Conservation (phyloP, 2,888 invertebrate species). For the Agriopis marginaria region DNA sequence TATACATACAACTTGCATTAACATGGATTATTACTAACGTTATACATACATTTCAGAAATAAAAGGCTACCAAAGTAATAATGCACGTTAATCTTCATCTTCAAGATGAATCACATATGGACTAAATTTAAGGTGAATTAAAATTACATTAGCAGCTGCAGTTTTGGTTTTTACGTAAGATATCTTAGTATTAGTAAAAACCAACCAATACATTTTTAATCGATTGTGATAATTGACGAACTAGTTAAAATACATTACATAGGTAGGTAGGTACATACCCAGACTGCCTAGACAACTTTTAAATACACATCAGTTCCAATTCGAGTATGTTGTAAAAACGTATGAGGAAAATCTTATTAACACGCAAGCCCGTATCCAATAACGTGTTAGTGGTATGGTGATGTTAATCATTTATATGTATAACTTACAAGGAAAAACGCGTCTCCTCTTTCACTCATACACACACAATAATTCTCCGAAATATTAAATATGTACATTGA, state of each 20-base stretch:
- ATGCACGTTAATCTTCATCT: slow-evolving; percentile 3
- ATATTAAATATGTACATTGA: too few species aligned
- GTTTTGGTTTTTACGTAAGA: slow-evolving; percentile 5
- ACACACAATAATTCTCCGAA: not conserved
- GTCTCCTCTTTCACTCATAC: not conserved
- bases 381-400: not conserved
- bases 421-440: not conserved
- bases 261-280: too few species aligned
- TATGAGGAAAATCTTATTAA: slow-evolving; percentile 1
- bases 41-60: not conserved
- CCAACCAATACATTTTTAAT: not conserved
- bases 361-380: slow-evolving; percentile 9
- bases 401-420: not conserved
- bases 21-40: too few species aligned
- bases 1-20: not conserved
- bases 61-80: not conserved
- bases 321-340: not conserved
- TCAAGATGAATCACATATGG: slow-evolving; percentile 11
- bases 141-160: slow-evolving; percentile 15
- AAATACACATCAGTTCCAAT: too few species aligned
- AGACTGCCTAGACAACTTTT: too few species aligned
- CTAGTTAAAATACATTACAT: too few species aligned
- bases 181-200: not conserved
- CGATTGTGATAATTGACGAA: not conserved
- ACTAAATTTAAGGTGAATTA: slow-evolving; percentile 13